Percentiles rank a stretch among this genome's conserved stretches.
phyloP scores from a whole-genome alignment of 2,888 invertebrate species.

The Siphlonurus alternatus region DNA sequence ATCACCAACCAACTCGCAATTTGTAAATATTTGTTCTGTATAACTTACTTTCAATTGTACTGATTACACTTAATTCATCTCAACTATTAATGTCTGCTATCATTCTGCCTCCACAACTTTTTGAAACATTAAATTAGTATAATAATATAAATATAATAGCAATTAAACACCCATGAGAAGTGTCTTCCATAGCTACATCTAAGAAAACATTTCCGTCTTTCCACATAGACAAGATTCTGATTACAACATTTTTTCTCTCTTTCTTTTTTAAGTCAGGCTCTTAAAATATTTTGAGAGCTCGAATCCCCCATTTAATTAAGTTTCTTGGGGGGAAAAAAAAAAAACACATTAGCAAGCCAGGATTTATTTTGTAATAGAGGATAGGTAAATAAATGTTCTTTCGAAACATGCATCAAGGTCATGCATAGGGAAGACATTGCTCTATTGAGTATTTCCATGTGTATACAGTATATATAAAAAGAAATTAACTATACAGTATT shows the following conservation, averaged over 20 bases:
- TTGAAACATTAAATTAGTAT: neutral
- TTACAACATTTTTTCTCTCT: neutral
- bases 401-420: neutral
- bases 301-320: neutral
- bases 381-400: no score
- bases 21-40: no score
- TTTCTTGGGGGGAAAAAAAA: no score
- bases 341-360: neutral
- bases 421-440: neutral
- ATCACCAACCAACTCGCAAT: no score
- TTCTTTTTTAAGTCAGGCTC: no score
- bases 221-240: constrained; percentile 50
- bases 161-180: constrained; percentile 12
- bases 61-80: no score
- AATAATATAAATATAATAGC: constrained; percentile 9
- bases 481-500: no score
- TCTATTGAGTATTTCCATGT: no score
- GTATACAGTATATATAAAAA: no score
- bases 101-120: neutral
- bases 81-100: neutral
- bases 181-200: constrained; percentile 19
- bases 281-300: neutral
- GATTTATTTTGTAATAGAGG: no score
- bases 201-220: constrained; percentile 48
- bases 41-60: no score